Conservation (phyloP, 2,888 invertebrate genomes). For the Gastracanthus pulcherrimus region DNA sequence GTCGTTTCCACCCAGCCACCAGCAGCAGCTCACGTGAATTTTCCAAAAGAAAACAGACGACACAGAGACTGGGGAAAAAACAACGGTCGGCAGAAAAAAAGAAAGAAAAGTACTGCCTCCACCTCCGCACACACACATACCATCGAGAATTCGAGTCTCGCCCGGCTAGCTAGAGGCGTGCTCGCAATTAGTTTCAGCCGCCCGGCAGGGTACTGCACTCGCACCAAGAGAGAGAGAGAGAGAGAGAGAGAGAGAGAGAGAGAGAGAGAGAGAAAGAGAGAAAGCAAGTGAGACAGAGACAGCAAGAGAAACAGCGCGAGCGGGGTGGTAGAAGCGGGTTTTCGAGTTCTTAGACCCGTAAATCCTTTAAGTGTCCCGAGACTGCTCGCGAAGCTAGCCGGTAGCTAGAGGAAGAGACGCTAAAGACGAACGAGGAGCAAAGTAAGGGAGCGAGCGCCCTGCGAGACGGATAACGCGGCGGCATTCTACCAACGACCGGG, state of each 20-base stretch:
- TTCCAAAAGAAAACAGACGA: conserved; percentile 17
- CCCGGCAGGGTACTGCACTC: conserved; percentile 24
- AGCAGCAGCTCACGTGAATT: neutral
- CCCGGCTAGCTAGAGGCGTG: conserved; percentile 52
- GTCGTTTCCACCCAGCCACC: conserved; percentile 18
- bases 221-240: neutral
- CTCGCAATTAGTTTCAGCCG: conserved; percentile 59
- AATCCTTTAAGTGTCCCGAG: conserved; percentile 75
- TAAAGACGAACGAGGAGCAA: conserved; percentile 58
- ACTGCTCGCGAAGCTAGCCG: conserved; percentile 59
- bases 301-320: conserved; percentile 28
- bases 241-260: conserved; percentile 20
- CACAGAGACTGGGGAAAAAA: neutral
- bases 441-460: conserved; percentile 52
- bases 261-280: conserved; percentile 5
- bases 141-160: conserved; percentile 56
- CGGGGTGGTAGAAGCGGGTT: too few relatives aligned
- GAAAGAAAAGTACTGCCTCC: conserved; percentile 3
- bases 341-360: conserved; percentile 72
- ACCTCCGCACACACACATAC: conserved; percentile 27
- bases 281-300: neutral
- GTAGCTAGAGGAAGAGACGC: conserved; percentile 50
- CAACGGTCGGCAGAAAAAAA: too few relatives aligned
- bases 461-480: conserved; percentile 43
- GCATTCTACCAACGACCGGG: conserved; percentile 1